phyloP scores from a whole-genome alignment of 1,140 invertebrate genomes.

The Coptotermes formosanus region DNA sequence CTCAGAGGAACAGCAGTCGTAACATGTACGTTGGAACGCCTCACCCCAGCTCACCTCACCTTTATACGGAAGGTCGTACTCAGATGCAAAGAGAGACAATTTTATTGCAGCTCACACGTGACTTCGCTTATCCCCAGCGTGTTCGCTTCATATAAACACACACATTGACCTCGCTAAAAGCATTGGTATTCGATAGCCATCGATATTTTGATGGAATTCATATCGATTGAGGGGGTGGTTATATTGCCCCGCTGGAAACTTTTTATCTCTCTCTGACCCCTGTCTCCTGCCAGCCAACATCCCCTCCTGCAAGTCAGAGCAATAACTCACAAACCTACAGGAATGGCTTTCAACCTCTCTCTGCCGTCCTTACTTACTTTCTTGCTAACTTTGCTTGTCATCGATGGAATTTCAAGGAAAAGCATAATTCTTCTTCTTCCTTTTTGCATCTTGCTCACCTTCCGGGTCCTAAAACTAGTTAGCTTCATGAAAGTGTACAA shows the following conservation, averaged over 20 bases:
- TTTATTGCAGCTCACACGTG: not conserved
- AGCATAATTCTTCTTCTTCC: not conserved
- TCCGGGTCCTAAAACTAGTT: not conserved
- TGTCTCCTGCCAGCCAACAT: slow-evolving; percentile 1
- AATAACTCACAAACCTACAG: not conserved
- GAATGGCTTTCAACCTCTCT: not conserved
- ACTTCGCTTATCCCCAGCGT: not conserved
- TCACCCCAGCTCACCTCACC: not conserved
- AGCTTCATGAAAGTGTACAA: no score
- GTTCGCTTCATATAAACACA: slow-evolving; percentile 10
- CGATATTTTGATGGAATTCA: not conserved
- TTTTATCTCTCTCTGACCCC: not conserved
- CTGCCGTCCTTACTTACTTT: not conserved
- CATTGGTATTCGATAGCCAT: slow-evolving; percentile 2
- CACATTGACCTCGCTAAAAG: not conserved
- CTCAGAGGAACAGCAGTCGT: not conserved
- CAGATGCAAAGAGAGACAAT: not conserved
- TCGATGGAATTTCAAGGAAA: not conserved
- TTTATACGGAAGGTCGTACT: not conserved
- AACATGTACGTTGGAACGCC: not conserved
- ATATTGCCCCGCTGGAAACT: not conserved
- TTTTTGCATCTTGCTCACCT: not conserved
- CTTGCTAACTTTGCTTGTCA: slow-evolving; percentile 15
- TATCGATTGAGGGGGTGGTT: not conserved
- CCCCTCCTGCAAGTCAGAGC: not conserved